Base-by-base conservation (phyloP, 1,140 invertebrate genomes). In the Drosophila novamexicana region DNA sequence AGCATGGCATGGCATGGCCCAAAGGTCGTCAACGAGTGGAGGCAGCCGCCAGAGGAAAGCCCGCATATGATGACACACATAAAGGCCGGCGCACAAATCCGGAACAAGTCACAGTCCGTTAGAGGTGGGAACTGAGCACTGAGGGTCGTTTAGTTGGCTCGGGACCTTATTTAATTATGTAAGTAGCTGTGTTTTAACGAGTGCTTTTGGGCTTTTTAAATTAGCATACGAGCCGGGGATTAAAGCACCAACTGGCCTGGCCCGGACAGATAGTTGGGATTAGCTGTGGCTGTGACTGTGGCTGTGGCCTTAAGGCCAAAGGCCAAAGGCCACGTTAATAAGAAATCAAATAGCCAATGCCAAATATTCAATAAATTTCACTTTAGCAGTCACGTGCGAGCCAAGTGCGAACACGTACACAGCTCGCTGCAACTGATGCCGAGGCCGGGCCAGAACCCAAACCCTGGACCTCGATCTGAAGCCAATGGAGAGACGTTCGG, bases 321-420 rank as follows among this genome's bases (percentile, higher is more conserved):
- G 32, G 62, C 62, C 12, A 64, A 64, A 44, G 65, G 57, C 64
- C 52, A 71, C 76, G 79, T 80, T 88, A 88, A 88, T 88, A 88
- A 89, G 84, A 88, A 89, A 88, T 88, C 84, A 89, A 88, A 88
- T 88, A 82, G 84, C 84, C 84, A 89, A 88, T 89, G 84, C 84
- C 80, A 88, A 89, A 84, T 88, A 88, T 88, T 88, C 84, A 88
- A 88, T 88, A 88, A 88, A 88, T 88, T 88, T 69, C 77, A 66
- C 50, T 83, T 71, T 71, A 75, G 84, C 75, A 88, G 84, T 88
- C 84, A 88, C 84, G 84, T 88, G 77, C 84, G 70, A 54, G 49
- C 45, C 77, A 88, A 88, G 84, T 88, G 84, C 84, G 84, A 88
- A 88, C 84, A 88, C 84, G 84, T 88, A 83, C 84, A 66, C 59